Evolutionary conservation across 2,888 invertebrate genomes (phyloP).

Genomic region (Thera britannica): DNA sequence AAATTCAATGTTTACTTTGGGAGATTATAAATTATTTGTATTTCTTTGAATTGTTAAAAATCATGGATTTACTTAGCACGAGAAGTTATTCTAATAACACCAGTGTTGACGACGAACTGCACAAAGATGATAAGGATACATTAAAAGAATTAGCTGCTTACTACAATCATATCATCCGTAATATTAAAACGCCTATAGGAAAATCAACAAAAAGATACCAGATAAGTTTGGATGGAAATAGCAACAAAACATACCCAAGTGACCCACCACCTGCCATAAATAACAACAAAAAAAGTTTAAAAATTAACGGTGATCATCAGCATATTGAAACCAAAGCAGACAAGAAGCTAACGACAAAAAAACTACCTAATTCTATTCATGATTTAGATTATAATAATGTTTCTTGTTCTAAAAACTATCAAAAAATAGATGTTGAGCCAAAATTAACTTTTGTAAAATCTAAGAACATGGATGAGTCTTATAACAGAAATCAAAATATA

Average conservation of each 20-base stretch:
- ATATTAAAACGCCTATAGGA: constrained; percentile 1
- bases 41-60: constrained; percentile 14
- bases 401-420: constrained; percentile 10
- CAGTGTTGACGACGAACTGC: constrained; percentile 3
- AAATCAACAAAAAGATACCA: constrained; percentile 10
- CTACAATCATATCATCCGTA: constrained; percentile 18
- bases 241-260: not conserved
- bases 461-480: not conserved
- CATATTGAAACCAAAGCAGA: not conserved
- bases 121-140: not conserved
- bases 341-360: constrained; percentile 2
- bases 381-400: constrained; percentile 2
- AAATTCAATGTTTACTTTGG: constrained; percentile 31
- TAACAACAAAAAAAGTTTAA: constrained; percentile 8
- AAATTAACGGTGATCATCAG: constrained; percentile 10
- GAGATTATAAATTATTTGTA: constrained; percentile 24
- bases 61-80: constrained; percentile 32
- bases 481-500: constrained; percentile 3
- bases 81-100: constrained; percentile 18
- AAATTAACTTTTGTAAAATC: not conserved
- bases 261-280: not conserved
- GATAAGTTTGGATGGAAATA: constrained; percentile 7
- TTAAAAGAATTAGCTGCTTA: constrained; percentile 11
- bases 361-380: not conserved
- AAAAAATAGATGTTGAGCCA: not conserved